These are phyloP conservation scores for Leucophora obtusa DNA, from an alignment of 2,888 invertebrate species.

Conservation along the genomic window DNA sequence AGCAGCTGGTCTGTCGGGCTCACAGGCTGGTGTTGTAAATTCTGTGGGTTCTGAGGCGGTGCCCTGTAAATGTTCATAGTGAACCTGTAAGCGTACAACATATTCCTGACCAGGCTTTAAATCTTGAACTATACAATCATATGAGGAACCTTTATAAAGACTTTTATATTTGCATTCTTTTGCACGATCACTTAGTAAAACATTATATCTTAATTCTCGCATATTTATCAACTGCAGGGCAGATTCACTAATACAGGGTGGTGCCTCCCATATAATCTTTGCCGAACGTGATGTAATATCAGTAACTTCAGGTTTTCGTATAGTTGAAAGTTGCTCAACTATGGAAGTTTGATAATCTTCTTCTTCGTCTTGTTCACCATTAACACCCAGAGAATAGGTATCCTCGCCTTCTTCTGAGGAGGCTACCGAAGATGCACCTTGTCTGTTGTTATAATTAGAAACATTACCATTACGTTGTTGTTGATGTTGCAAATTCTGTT, in stretches of 20 bases:
- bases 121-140: slow-evolving; percentile 89
- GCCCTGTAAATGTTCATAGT: slow-evolving; percentile 86
- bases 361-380: slow-evolving; percentile 83
- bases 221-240: slow-evolving; percentile 73
- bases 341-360: slow-evolving; percentile 85
- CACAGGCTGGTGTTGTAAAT: slow-evolving; percentile 89
- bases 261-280: slow-evolving; percentile 89
- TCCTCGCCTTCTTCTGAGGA: slow-evolving; percentile 90
- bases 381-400: slow-evolving; percentile 83
- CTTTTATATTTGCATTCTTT: slow-evolving; percentile 91
- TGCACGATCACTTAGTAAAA: slow-evolving; percentile 87
- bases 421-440: slow-evolving; percentile 80
- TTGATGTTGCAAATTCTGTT: slow-evolving; percentile 43
- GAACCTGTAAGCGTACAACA: slow-evolving; percentile 83
- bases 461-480: slow-evolving; percentile 55
- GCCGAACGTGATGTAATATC: slow-evolving; percentile 91
- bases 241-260: slow-evolving; percentile 72
- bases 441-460: slow-evolving; percentile 49
- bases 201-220: slow-evolving; percentile 85
- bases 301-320: slow-evolving; percentile 87
- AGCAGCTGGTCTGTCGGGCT: slow-evolving; percentile 87
- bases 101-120: slow-evolving; percentile 93
- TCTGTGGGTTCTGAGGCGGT: slow-evolving; percentile 87
- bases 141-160: slow-evolving; percentile 88
- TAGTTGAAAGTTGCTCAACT: slow-evolving; percentile 86